Base-by-base conservation (phyloP, 2,797 vertebrate species). In the Columba guinea region DNA sequence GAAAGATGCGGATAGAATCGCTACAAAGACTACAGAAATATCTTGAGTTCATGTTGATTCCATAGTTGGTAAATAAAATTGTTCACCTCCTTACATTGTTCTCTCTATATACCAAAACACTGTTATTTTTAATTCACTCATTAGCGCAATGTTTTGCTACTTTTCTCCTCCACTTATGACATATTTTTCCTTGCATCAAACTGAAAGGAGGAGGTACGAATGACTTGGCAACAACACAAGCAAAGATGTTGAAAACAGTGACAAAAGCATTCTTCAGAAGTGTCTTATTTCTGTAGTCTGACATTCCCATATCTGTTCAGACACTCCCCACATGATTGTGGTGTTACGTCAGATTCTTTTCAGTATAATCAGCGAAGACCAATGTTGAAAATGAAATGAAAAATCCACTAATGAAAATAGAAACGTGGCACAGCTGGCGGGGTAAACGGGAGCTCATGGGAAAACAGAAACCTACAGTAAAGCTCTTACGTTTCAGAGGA, bases 111-210 rank as follows among this genome's bases (percentile, higher is more conserved):
- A 28, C 24, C 1, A 2, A 20, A 87, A 22, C 27, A 35, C 62
- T 0, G 0, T 75, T 34, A 39, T 53, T 68, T 82, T 35, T 85
- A 68, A 34, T 60, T 67, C 1, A 2, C 5, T 89, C 17, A 2
- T 71, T 58, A 67, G 18, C 68, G 34, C 16, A 56, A 4, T 13
- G 44, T 41, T 87, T 89, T 80, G n/a, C 84, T 89, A 26, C 67
- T 71, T 56, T 52, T 74, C 52, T 86, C 23, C 8, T 24, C 24
- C 22, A 18, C 30, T 52, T 62, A 11, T 19, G 84, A 69, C 27
- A 67, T 51, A 1, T 37, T 89, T 81, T 93, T 77, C 41, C 7
- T 1, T 34, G 56, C 56, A 27, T 63, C 37, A 24, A 2, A 34
- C 30, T 67, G 52, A 82, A 63, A 68, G 28, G 59, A 79, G 22